Conservation (phyloP, 2,888 invertebrate genomes). For the Aleiodes leptofemur region DNA sequence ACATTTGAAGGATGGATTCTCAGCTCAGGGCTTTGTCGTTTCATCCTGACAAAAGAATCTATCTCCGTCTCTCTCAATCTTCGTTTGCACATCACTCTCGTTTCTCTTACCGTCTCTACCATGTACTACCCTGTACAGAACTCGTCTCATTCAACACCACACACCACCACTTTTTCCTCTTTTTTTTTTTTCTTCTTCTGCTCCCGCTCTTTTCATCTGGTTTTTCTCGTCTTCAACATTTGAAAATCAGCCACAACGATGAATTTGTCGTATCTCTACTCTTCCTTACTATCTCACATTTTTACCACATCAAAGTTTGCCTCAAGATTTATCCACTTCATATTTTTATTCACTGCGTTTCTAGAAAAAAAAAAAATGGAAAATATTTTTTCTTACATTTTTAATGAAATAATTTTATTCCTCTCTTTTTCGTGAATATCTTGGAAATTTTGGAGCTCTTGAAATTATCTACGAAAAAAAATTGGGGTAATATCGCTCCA, state of each 20-base stretch:
- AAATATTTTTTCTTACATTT: not conserved
- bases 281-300: not conserved
- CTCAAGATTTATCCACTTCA: slow-evolving; percentile 16
- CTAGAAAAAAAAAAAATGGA: not conserved
- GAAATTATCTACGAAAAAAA: no score
- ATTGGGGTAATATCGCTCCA: no score
- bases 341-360: slow-evolving; percentile 6
- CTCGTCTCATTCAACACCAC: slow-evolving; percentile 1
- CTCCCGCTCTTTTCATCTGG: not conserved
- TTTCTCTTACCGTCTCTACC: not conserved
- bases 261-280: not conserved
- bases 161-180: slow-evolving; percentile 19
- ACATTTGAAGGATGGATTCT: slow-evolving; percentile 75
- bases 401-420: no score
- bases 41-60: slow-evolving; percentile 65
- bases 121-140: not conserved
- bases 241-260: not conserved
- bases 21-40: slow-evolving; percentile 72
- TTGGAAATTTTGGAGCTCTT: no score
- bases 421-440: no score
- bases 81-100: slow-evolving; percentile 9
- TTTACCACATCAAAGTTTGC: slow-evolving; percentile 9
- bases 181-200: not conserved
- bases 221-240: slow-evolving; percentile 3
- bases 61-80: slow-evolving; percentile 42